Evolutionary conservation across 2,797 vertebrate species (phyloP), one percentile per base, ranked within the genome.

Genomic region (Xenentodon cancila): DNA sequence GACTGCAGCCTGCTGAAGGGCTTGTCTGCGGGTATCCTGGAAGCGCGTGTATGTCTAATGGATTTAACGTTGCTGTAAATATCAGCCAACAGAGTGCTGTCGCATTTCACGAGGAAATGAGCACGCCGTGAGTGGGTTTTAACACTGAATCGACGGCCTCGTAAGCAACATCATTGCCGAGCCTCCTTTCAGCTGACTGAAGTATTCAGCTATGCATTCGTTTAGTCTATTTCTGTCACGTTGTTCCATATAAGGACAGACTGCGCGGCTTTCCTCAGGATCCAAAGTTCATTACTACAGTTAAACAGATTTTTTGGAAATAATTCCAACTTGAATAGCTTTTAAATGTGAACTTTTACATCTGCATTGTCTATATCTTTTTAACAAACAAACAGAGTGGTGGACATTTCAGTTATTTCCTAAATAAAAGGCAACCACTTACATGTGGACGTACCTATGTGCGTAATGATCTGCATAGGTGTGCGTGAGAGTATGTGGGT

Each of bases 51-150:
- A 84, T 75, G 73, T 83, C 79, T 90, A 89, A 91, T 91, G 79
- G 86, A 77, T 90, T 90, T 88, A 89, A 88, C 88, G 80, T 76
- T 82, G 83, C 74, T 75, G 79, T 87, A 85, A 89, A 91, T 89
- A 79, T 82, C 85, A 80, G 73, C 72, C 79, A 70, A 61, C 81
- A 49, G 59, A 71, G 76, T 51, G 71, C 75, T 47, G 70, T 49
- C 47, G 52, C 67, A 82, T 67, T 81, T 85, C 62, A 73, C 82
- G 86, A 82, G 77, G 85, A 88, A 82, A 88, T 84, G 81, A 82
- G 71, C 60, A 1, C 59, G 43, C 59, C 73, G 78, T 56, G 61
- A 82, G 73, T 72, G 74, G 49, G 76, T 84, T 89, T 86, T 78
- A 78, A 74, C 48, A 13, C 22, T 12, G 56, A 58, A 61, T 77